Evolutionary conservation across 1,140 invertebrate species (phyloP).

Genomic region (Euwallacea fornicatus): DNA sequence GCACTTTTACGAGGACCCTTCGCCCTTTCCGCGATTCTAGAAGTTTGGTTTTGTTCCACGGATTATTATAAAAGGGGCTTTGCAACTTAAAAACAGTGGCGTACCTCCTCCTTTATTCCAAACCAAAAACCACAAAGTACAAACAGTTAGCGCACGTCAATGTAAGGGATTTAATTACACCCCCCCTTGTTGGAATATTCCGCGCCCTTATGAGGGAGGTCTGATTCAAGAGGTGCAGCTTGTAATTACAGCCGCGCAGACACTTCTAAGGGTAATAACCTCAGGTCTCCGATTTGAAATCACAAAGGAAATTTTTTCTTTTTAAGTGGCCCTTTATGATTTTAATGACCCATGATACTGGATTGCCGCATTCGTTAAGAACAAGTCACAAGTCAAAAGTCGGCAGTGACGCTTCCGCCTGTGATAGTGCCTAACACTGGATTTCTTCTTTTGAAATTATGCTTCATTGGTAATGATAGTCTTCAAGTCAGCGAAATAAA

Average conservation of each 20-base stretch:
- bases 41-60: constrained; percentile 9
- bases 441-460: no score
- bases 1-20: constrained; percentile 12
- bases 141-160: neutral
- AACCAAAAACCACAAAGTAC: neutral
- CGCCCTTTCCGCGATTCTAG: constrained; percentile 3
- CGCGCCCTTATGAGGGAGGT: neutral
- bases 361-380: no score
- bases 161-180: constrained; percentile 1
- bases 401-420: no score
- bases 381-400: no score
- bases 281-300: neutral
- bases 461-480: no score
- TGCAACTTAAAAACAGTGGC: neutral
- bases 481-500: no score
- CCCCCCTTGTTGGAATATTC: neutral
- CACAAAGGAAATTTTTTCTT: no score
- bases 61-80: neutral
- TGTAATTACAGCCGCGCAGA: constrained; percentile 11
- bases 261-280: constrained; percentile 25
- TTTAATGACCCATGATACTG: no score
- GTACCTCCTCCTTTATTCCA: neutral
- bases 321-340: no score
- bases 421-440: no score
- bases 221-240: neutral